Percentiles rank a stretch among this genome's conserved stretches.
These are phyloP conservation scores for Forpus xanthops DNA, from an alignment of 2,797 vertebrate genomes.

Conservation along the genomic window DNA sequence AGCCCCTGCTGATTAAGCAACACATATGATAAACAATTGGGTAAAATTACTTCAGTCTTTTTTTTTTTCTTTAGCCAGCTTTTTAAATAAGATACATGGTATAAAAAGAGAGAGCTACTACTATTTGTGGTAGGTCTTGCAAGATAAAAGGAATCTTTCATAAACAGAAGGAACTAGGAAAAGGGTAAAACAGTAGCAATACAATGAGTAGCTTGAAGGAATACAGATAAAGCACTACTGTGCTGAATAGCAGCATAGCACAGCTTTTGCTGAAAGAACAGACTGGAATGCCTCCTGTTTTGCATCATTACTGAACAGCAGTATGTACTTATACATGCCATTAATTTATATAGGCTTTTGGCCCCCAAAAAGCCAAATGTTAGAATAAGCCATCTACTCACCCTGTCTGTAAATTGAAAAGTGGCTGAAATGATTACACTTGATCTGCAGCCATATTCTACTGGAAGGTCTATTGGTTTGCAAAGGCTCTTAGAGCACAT, in stretches of 20 bases:
- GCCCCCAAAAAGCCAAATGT: neutral
- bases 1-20: neutral
- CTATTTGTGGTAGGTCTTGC: neutral
- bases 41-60: neutral
- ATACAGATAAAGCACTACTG: neutral
- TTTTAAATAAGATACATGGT: neutral
- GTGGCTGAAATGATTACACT: neutral
- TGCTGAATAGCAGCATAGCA: neutral
- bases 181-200: neutral
- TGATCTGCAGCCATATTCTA: conserved; percentile 24
- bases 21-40: neutral
- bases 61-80: neutral
- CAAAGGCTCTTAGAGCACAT: neutral
- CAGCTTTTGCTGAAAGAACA: conserved; percentile 9
- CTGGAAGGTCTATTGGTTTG: conserved; percentile 27
- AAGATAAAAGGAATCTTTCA: neutral
- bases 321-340: conserved; percentile 10
- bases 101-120: neutral
- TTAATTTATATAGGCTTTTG: conserved; percentile 47
- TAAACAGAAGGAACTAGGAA: neutral
- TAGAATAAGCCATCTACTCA: conserved; percentile 33
- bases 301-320: neutral
- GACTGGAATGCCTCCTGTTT: neutral
- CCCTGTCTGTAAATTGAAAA: neutral
- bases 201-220: neutral